phyloP scores from a whole-genome alignment of 2,888 invertebrate species.

The Fragum sueziense region DNA sequence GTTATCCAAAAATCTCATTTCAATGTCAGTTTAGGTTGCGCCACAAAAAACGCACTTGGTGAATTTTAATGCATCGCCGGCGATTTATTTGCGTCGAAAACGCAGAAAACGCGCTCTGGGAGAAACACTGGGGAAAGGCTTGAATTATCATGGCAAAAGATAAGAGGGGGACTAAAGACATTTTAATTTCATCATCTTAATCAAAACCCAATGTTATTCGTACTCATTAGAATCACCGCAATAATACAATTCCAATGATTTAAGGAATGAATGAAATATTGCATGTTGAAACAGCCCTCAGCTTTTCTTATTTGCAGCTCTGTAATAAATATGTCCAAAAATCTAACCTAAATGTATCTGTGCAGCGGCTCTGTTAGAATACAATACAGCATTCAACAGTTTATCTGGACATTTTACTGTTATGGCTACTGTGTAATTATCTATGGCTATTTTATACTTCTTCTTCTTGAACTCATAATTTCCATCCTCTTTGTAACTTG shows the following conservation, averaged over 20 bases:
- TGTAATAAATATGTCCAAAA: background rate
- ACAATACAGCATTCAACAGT: slow-evolving; percentile 91
- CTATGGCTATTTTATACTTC: slow-evolving; percentile 94
- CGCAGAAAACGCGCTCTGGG: background rate
- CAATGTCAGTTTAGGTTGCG: background rate
- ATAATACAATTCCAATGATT: too few species aligned
- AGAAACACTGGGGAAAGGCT: background rate
- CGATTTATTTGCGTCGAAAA: background rate
- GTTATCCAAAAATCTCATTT: background rate
- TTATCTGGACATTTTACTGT: slow-evolving; percentile 88
- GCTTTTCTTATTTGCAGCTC: background rate
- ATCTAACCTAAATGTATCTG: slow-evolving; percentile 92
- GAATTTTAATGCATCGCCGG: background rate
- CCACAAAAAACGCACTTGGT: background rate
- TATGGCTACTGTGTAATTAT: slow-evolving; percentile 93
- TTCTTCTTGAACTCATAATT: slow-evolving; percentile 97
- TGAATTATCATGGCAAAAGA: too few species aligned
- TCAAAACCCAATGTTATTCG: too few species aligned
- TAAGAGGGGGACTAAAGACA: too few species aligned
- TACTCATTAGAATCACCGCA: too few species aligned
- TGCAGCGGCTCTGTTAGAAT: slow-evolving; percentile 95
- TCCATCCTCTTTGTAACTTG: slow-evolving; percentile 96
- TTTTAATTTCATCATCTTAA: too few species aligned
- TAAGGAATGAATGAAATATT: background rate
- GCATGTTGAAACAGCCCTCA: too few species aligned